These are phyloP conservation scores for Cyprinodon diabolis DNA, from an alignment of 2,797 vertebrate genomes.

Conservation along the genomic window DNA sequence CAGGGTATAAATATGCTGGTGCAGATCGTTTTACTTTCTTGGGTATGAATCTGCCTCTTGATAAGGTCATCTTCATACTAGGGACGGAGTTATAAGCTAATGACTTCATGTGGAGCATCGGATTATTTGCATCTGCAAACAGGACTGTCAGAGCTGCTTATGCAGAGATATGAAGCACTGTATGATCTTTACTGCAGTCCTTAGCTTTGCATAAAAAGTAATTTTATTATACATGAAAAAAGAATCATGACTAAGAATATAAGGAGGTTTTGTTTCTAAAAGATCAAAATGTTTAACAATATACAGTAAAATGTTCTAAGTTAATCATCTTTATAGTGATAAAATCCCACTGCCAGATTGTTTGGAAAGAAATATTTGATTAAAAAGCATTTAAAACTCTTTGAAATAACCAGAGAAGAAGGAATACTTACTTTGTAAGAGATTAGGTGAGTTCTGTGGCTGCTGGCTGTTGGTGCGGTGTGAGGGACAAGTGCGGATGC, in stretches of 20 bases:
- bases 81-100: conserved; percentile 1
- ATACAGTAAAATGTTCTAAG: neutral
- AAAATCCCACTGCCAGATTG: neutral
- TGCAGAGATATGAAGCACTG: conserved; percentile 21
- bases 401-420: neutral
- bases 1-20: neutral
- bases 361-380: neutral
- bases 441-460: conserved; percentile 52
- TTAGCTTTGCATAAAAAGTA: conserved; percentile 15
- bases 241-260: neutral
- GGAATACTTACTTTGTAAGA: conserved; percentile 76
- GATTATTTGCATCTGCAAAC: conserved; percentile 61
- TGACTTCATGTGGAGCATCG: conserved; percentile 43
- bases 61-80: conserved; percentile 6
- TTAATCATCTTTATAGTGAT: neutral
- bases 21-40: neutral
- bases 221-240: neutral
- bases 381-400: neutral
- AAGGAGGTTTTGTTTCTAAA: neutral
- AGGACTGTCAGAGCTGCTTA: conserved; percentile 16
- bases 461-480: conserved; percentile 43
- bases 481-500: conserved; percentile 51
- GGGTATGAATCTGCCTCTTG: conserved; percentile 2
- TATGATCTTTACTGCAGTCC: conserved; percentile 1
- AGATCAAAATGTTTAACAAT: neutral